phyloP scores from a whole-genome alignment of 1,140 invertebrate genomes.

The Drosophila arawakana region DNA sequence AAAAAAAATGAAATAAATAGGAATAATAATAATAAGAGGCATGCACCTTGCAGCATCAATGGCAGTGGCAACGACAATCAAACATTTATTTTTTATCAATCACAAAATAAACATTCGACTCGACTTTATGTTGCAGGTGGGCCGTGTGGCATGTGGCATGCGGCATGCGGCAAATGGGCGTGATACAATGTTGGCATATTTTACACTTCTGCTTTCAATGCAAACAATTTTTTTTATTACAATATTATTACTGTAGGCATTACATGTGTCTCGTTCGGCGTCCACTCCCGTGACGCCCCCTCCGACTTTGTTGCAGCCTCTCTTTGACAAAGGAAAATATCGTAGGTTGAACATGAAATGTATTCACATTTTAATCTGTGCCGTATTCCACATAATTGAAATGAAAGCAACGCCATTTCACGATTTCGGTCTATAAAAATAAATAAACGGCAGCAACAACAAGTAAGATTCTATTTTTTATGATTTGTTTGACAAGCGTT shows the following conservation, averaged over 20 bases:
- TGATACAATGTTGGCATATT: slow-evolving; percentile 42
- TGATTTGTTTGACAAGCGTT: slow-evolving; percentile 72
- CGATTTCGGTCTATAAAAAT: slow-evolving; percentile 55
- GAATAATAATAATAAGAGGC: slow-evolving; percentile 58
- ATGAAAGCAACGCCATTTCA: slow-evolving; percentile 71
- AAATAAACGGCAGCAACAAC: slow-evolving; percentile 11
- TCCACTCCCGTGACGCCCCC: not conserved
- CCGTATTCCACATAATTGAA: slow-evolving; percentile 66
- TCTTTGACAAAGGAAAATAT: slow-evolving; percentile 29
- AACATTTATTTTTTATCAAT: slow-evolving; percentile 74
- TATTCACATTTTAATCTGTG: slow-evolving; percentile 67
- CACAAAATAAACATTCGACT: slow-evolving; percentile 75
- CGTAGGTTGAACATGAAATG: not conserved
- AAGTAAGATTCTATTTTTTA: slow-evolving; percentile 54
- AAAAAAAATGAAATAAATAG: slow-evolving; percentile 9
- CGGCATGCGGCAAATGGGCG: slow-evolving; percentile 10
- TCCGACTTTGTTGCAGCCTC: not conserved
- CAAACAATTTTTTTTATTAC: slow-evolving; percentile 71
- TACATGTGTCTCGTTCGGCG: slow-evolving; percentile 16
- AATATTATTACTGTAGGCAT: slow-evolving; percentile 71
- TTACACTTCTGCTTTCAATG: slow-evolving; percentile 71
- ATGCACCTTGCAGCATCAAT: slow-evolving; percentile 46
- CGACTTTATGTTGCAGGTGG: slow-evolving; percentile 39
- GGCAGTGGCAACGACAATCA: slow-evolving; percentile 48
- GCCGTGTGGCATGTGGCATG: slow-evolving; percentile 7